phyloP scores from a whole-genome alignment of 2,888 invertebrate species.

The Cosmia trapezina region DNA sequence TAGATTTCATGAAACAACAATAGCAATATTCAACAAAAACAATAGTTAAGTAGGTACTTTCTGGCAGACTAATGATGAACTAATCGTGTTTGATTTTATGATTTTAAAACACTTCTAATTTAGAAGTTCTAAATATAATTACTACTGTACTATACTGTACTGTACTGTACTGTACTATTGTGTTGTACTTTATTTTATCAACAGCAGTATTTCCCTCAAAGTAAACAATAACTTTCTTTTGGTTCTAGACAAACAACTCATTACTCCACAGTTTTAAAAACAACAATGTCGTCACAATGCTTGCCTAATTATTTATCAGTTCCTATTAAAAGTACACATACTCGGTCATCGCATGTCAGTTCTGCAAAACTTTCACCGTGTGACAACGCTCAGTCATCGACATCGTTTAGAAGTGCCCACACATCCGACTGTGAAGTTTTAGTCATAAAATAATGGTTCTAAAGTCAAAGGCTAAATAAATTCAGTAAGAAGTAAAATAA shows the following conservation, averaged over 20 bases:
- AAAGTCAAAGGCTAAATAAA: conserved; percentile 40
- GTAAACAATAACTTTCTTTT: not conserved
- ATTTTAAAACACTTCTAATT: not conserved
- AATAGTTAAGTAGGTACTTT: not conserved
- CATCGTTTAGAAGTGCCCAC: conserved; percentile 12
- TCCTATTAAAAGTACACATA: not conserved
- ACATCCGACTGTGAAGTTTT: conserved; percentile 16
- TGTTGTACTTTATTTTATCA: not conserved
- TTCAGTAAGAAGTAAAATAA: conserved; percentile 13
- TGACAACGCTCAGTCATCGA: conserved; percentile 15
- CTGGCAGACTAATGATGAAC: not conserved
- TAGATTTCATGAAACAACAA: not conserved
- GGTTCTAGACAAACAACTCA: conserved; percentile 8
- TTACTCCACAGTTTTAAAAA: conserved; percentile 4
- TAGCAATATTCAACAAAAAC: not conserved
- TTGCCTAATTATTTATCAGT: not conserved
- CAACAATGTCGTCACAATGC: not conserved
- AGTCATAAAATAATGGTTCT: conserved; percentile 14
- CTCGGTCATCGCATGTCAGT: not conserved
- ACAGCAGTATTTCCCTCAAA: not conserved
- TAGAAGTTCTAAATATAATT: no score
- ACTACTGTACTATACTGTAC: no score
- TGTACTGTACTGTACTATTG: no score
- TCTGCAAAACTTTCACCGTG: conserved; percentile 43
- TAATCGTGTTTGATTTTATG: not conserved